A percentile compares a stretch with the other conserved stretches of the same genome.
phyloP scores from a whole-genome alignment of 2,797 vertebrate genomes.

The Rhyacichthys aspro region DNA sequence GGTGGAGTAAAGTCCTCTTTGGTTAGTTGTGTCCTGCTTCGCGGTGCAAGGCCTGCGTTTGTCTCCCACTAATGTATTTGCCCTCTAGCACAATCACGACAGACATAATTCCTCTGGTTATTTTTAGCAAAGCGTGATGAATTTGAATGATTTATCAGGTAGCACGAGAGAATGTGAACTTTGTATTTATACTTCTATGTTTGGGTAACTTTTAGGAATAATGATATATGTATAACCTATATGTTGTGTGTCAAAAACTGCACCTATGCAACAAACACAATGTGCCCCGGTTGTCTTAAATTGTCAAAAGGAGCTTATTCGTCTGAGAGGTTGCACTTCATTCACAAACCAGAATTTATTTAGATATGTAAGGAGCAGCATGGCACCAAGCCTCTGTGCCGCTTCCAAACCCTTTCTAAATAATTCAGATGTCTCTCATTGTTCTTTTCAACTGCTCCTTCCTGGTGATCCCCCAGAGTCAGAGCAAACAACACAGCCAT shows the following conservation, averaged over 20 bases:
- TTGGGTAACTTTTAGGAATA: neutral
- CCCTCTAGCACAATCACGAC: constrained; percentile 15
- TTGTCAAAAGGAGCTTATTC: constrained; percentile 9
- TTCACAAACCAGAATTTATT: constrained; percentile 38
- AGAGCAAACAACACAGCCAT: constrained; percentile 44
- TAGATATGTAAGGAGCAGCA: constrained; percentile 33
- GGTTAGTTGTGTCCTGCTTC: constrained; percentile 15
- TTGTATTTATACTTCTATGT: constrained; percentile 5
- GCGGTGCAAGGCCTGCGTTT: neutral
- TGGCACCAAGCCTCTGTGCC: constrained; percentile 33
- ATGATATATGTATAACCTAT: neutral
- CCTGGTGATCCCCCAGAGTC: constrained; percentile 62
- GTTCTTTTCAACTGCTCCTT: constrained; percentile 69
- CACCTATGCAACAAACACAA: constrained; percentile 3
- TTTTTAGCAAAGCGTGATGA: constrained; percentile 23
- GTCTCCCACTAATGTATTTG: neutral
- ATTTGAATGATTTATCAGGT: constrained; percentile 44
- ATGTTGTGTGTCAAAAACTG: neutral
- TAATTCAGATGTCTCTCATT: constrained; percentile 74
- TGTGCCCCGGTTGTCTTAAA: constrained; percentile 6
- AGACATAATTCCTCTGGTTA: constrained; percentile 29
- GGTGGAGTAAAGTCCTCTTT: neutral
- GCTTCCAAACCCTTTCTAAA: constrained; percentile 61
- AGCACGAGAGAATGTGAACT: constrained; percentile 9
- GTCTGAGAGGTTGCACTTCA: constrained; percentile 22